Base-by-base conservation (phyloP, 2,888 invertebrate genomes). In the Ischnura elegans region DNA sequence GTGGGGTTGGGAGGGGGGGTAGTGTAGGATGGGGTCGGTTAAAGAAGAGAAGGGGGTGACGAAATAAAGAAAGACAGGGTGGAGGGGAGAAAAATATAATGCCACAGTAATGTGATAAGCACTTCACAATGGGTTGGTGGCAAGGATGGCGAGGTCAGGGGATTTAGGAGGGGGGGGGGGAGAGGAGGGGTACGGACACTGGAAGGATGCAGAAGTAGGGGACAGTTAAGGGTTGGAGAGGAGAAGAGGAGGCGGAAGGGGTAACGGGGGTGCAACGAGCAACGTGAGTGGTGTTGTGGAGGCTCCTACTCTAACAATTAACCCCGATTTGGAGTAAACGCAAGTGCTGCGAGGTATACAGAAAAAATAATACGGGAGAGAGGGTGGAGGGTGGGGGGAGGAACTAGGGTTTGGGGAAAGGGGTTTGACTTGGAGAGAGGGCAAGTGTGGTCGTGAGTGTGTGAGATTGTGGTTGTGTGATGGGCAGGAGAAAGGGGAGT, bases 281-380 rank as follows among this genome's bases (percentile, higher is more conserved):
- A 25, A n/a, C n/a, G 76, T 76, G 36, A 76, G 76, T 76, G 36
- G 76, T 76, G 76, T 76, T 76, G 36, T 42, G 61, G 66, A 66
- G 66, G 61, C 61, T 55, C 61, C 55, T 87, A 61, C 87, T 87
- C 90, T 90, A 61, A 87, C 90, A 90, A 90, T 90, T 90, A 61
- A 90, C 90, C 90, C 43, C 90, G 66, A 90, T 90, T n/a, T 61
- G 51, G 87, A 87, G 87, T 87, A 87, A 43, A 61, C 61, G 90
- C 45, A n/a, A 90, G 61, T 90, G 90, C 90, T 90, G 90, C 61
- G 55, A 61, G 43, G 55, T 66, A 61, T 90, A 90, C 19, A 43
- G 10, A 21, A 43, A 42, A 42, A 43, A 36, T 43, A 13, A 51
- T 51, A 10, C 51, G 8, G 51, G 51, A 19, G 13, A 13, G 6